phyloP scores from a whole-genome alignment of 2,888 invertebrate species.

The Lepidochrysops patricia region DNA sequence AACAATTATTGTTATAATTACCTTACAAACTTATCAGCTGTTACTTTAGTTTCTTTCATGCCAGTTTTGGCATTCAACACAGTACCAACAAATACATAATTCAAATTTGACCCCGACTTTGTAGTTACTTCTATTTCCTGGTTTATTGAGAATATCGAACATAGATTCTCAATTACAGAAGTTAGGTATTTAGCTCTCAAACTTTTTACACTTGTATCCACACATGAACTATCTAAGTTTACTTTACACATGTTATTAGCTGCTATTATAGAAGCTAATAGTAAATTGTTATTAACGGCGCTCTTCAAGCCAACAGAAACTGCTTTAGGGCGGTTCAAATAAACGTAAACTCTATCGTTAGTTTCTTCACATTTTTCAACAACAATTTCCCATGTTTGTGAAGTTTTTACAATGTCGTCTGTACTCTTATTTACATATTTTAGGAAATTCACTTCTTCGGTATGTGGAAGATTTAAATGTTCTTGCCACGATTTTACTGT shows the following conservation, averaged over 20 bases:
- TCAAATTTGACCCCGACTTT: conserved; percentile 48
- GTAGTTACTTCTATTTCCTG: conserved; percentile 39
- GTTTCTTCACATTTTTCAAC: conserved; percentile 50
- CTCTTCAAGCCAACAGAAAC: conserved; percentile 41
- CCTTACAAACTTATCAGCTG: conserved; percentile 70
- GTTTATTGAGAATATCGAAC: conserved; percentile 28
- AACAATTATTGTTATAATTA: conserved; percentile 33
- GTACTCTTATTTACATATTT: conserved; percentile 41
- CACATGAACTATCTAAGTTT: conserved; percentile 37
- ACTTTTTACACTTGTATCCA: conserved; percentile 40
- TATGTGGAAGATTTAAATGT: conserved; percentile 26
- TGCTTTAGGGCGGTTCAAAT: conserved; percentile 56
- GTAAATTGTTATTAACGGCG: conserved; percentile 33
- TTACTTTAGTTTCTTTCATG: conserved; percentile 63
- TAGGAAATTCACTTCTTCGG: conserved; percentile 33
- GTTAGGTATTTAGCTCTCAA: conserved; percentile 44
- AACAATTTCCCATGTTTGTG: conserved; percentile 60
- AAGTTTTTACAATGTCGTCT: conserved; percentile 48
- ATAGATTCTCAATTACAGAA: conserved; percentile 43
- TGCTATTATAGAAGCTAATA: conserved; percentile 33
- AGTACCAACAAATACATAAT: conserved; percentile 69
- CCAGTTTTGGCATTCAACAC: conserved; percentile 75
- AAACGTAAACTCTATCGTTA: conserved; percentile 65
- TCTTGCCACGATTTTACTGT: conserved; percentile 74
- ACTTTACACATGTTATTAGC: conserved; percentile 26